Conservation (phyloP, 2,113 vertebrate genomes). For the Phoxinus phoxinus region DNA sequence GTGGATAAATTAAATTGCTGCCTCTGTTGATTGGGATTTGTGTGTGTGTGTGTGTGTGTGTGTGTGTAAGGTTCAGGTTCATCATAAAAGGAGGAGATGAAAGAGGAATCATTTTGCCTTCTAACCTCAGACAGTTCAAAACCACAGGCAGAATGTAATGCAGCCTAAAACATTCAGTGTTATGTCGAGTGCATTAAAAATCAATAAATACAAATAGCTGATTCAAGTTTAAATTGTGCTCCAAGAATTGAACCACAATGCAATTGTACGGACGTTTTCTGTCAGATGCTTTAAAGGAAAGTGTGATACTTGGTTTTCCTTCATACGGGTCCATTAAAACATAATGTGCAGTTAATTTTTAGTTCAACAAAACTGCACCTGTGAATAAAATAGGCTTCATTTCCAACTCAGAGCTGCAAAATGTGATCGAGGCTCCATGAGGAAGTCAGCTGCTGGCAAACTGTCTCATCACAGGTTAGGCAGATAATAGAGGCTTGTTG, state of each 20-base stretch:
- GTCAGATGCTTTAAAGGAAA: background rate
- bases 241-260: background rate
- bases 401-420: conserved; percentile 16
- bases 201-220: conserved; percentile 6
- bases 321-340: background rate
- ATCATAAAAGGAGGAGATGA: conserved; percentile 4
- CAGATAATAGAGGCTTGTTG: conserved; percentile 39
- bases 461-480: conserved; percentile 38
- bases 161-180: background rate
- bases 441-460: conserved; percentile 28
- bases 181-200: background rate
- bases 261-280: background rate
- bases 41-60: background rate
- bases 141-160: conserved; percentile 4
- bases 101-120: conserved; percentile 23
- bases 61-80: background rate
- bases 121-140: conserved; percentile 1
- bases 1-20: conserved; percentile 12
- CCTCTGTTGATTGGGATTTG: background rate
- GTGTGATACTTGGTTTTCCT: background rate
- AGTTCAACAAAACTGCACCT: background rate
- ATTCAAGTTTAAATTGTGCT: background rate
- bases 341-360: background rate
- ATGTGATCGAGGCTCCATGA: conserved; percentile 15
- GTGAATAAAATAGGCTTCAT: conserved; percentile 3